These are phyloP conservation scores for Amphiura filiformis DNA, from an alignment of 35 echinoderm and acorn worm genomes.

Conservation along the genomic window DNA sequence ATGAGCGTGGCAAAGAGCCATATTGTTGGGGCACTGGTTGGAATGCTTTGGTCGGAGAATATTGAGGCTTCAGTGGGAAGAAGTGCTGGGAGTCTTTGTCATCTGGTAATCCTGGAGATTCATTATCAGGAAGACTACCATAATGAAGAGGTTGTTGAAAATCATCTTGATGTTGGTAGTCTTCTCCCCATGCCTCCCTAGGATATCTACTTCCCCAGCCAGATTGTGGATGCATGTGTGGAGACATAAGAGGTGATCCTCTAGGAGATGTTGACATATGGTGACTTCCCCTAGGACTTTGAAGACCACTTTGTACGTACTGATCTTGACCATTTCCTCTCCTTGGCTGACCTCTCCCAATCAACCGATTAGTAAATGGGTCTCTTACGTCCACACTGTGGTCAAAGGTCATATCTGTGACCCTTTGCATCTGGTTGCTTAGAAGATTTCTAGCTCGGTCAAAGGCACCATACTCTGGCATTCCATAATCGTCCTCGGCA, in stretches of 20 bases:
- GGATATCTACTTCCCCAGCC: background rate
- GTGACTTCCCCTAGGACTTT: background rate
- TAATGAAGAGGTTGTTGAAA: background rate
- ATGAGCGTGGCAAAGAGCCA: background rate
- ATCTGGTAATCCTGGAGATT: background rate
- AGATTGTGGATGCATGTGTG: background rate
- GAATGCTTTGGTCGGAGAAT: background rate
- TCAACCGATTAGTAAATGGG: background rate
- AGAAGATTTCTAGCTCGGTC: constrained; percentile 44
- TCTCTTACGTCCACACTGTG: constrained; percentile 44
- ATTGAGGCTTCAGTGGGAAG: background rate
- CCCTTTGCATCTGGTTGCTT: constrained; percentile 35
- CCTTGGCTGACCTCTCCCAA: background rate
- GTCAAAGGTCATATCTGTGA: constrained; percentile 46
- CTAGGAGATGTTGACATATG: background rate
- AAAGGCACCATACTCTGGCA: constrained; percentile 42
- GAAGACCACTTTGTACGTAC: background rate
- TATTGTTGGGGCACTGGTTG: background rate
- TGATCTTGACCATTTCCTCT: background rate
- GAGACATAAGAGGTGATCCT: background rate
- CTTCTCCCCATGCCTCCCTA: background rate
- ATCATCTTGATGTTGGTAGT: background rate
- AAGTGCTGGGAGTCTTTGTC: background rate
- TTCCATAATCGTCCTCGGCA: background rate
- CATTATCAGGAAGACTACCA: background rate